These are phyloP conservation scores for Stenodema calcarata DNA, from an alignment of 2,888 invertebrate species.

Conservation along the genomic window DNA sequence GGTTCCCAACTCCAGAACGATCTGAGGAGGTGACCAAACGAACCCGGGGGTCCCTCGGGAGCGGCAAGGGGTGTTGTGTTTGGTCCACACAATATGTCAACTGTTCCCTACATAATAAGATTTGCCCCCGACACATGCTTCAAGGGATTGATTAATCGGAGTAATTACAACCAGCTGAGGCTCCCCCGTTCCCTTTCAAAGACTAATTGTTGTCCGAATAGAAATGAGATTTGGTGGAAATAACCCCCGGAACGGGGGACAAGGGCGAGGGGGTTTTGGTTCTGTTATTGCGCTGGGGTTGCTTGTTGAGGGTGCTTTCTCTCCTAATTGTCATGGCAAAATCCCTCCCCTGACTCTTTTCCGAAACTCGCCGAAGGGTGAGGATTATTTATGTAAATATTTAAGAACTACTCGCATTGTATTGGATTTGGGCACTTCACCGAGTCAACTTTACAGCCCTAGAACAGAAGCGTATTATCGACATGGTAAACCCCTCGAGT, in stretches of 20 bases:
- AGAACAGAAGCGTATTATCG: neutral
- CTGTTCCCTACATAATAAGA: conserved; percentile 51
- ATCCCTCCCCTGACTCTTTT: conserved; percentile 1
- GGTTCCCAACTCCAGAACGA: neutral
- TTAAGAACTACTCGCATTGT: neutral
- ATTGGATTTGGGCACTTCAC: neutral
- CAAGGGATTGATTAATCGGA: conserved; percentile 64
- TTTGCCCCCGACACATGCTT: conserved; percentile 44
- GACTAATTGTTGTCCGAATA: conserved; percentile 55
- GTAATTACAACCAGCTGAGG: conserved; percentile 62
- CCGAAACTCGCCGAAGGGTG: neutral
- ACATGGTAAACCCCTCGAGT: neutral
- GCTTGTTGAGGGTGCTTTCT: conserved; percentile 18
- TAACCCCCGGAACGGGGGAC: conserved; percentile 44
- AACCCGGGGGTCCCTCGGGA: neutral
- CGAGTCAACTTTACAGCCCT: neutral
- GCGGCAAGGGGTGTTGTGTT: conserved; percentile 12
- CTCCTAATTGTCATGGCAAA: conserved; percentile 43
- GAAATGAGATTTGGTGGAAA: conserved; percentile 55
- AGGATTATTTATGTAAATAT: conserved; percentile 49
- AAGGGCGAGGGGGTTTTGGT: conserved; percentile 27
- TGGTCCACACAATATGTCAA: conserved; percentile 49
- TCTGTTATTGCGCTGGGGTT: conserved; percentile 45
- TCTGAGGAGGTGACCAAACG: conserved; percentile 11
- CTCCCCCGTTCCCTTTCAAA: conserved; percentile 33